Percentiles rank a stretch among this genome's conserved stretches.
These are phyloP conservation scores for Hephaestus fuliginosus DNA, from an alignment of 2,797 vertebrate species.

Conservation along the genomic window DNA sequence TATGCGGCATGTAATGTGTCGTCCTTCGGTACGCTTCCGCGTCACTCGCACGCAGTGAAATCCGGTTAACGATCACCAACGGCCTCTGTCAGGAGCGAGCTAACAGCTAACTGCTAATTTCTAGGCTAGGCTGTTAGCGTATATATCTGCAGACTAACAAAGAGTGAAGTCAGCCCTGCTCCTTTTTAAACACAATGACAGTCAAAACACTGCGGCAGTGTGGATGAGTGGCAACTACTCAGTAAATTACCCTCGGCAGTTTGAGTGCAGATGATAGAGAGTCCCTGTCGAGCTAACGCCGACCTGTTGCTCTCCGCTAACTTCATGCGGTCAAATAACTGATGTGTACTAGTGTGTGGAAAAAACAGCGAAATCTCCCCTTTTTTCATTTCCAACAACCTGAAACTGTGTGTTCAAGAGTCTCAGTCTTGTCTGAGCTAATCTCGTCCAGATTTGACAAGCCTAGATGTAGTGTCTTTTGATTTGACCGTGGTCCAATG, in stretches of 20 bases:
- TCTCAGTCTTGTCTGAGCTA: no score
- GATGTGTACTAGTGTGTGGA: no score
- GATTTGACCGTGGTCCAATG: no score
- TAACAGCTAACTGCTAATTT: slow-evolving; percentile 27
- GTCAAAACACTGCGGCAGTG: no score
- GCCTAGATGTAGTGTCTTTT: no score
- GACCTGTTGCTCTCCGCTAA: slow-evolving; percentile 36
- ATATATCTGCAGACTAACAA: not conserved
- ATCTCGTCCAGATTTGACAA: no score
- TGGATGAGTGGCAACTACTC: not conserved
- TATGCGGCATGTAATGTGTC: not conserved
- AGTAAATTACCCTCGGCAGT: not conserved
- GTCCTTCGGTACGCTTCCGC: not conserved
- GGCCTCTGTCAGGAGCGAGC: slow-evolving; percentile 4
- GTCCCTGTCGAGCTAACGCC: not conserved
- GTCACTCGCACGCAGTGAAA: not conserved
- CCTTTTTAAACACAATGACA: not conserved
- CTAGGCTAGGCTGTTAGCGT: slow-evolving; percentile 25
- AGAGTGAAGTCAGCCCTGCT: no score
- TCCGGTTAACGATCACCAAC: not conserved
- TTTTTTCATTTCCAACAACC: no score
- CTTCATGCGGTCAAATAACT: not conserved
- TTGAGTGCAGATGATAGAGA: no score
- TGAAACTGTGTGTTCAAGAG: no score
- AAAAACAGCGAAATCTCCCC: no score